Percentiles rank a stretch among this genome's conserved stretches.
Evolutionary conservation across 2,888 invertebrate genomes (phyloP).

Genomic region (Calameuta pallipes): DNA sequence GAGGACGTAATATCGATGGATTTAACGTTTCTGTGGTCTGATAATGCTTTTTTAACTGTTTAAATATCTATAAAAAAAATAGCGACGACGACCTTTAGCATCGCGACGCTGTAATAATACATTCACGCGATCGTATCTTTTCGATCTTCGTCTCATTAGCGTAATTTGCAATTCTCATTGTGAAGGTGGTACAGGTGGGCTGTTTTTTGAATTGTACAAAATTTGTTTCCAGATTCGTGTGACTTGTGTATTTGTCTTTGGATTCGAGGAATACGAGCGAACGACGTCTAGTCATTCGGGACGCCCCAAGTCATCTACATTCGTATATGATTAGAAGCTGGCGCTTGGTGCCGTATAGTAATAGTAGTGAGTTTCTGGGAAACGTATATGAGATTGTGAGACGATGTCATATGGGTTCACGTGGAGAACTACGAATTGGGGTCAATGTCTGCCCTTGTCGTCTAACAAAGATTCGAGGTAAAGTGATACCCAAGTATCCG

Average conservation of each 20-base stretch:
- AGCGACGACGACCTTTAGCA: not conserved
- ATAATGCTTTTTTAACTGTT: not conserved
- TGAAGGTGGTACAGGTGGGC: not conserved
- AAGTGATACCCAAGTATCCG: not conserved
- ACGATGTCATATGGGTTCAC: not conserved
- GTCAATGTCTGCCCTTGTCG: not conserved
- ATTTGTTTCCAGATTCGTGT: not conserved
- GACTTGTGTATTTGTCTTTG: not conserved
- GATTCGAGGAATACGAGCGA: not conserved
- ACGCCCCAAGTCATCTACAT: not conserved
- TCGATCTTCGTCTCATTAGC: not conserved
- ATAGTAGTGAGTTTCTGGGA: not conserved
- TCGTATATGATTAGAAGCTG: not conserved
- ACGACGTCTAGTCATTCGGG: not conserved
- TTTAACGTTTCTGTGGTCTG: not conserved
- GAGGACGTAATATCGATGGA: not conserved
- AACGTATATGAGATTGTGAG: not conserved
- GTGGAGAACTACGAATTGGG: not conserved
- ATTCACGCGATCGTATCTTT: not conserved
- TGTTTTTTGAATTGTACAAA: not conserved
- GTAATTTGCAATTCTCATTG: not conserved
- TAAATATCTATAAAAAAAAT: not conserved
- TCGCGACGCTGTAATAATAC: not conserved
- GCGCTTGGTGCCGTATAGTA: not conserved
- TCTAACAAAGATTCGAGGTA: not conserved